Evolutionary conservation across 2,888 invertebrate species (phyloP), one percentile per base, ranked within the genome.

Genomic region (Agrilus biguttatus): DNA sequence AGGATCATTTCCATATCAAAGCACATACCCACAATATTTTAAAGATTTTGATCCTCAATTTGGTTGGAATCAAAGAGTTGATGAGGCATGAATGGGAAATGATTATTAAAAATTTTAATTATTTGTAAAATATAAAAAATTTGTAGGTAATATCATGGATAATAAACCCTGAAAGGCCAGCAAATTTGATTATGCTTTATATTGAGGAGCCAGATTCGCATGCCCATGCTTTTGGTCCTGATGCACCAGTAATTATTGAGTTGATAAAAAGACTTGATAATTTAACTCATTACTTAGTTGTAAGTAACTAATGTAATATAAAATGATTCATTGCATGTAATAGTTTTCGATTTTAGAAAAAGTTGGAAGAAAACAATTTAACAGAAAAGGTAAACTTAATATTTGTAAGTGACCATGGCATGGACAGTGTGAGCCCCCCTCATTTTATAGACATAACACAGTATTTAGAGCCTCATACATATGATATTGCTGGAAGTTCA

Each of bases 371-470:
- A 14, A 54, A 68, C 45, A 63, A 69, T 17, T 59, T 83, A 39
- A 54, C 61, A 5, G 63, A 72, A 23, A 67, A 68, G 49, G 69
- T 77, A 1, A 80, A 83, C 57, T 67, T 84, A 1, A 70, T 84
- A 43, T 70, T 83, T 47, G 60, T 82, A 36, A 81, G 81, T 62
- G 83, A 84, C 61, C 85, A 85, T 62, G 84, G 85, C 13, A 78
- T 83, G 75, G 59, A 70, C 2, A 62, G 66, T 21, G 75, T 80
- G 0, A 69, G 61, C 1, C 61, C 68, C 13, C 59, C 68, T 5
- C 61, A 67, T 49, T 71, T 78, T 50, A 71, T 79, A 33, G 70
- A 78, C 58, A 59, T 78, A 17, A 69, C 71, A 1, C 61, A 68
- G 28, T 71, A 69, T 51, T 59, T 78, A 33, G 65, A 65, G 46